Percentiles rank a stretch among this genome's conserved stretches.
These are phyloP conservation scores for Dyspetes luteomarginatus DNA, from an alignment of 2,888 invertebrate genomes.

Conservation along the genomic window DNA sequence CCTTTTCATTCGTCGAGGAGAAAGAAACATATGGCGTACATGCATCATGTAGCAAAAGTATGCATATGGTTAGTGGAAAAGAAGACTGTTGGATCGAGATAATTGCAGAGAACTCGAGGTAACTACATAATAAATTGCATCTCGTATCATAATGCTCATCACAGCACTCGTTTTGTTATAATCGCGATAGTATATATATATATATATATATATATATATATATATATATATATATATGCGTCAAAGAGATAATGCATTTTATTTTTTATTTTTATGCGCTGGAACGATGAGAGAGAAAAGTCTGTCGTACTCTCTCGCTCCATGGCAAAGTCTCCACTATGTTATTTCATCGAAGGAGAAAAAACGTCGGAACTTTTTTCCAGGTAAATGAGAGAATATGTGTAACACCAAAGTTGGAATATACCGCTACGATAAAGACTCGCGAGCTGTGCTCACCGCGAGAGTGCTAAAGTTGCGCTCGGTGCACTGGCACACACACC, in stretches of 20 bases:
- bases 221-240: no score
- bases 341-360: conserved; percentile 29
- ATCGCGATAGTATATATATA: neutral
- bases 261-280: neutral
- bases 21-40: conserved; percentile 36
- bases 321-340: neutral
- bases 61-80: neutral
- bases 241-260: neutral
- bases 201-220: no score
- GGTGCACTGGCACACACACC: no score
- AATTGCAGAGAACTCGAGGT: neutral
- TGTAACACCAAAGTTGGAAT: conserved; percentile 61
- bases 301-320: neutral
- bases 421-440: conserved; percentile 66
- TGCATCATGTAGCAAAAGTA: neutral
- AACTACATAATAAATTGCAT: neutral
- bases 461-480: conserved; percentile 30
- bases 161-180: neutral
- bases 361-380: conserved; percentile 49
- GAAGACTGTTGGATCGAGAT: neutral
- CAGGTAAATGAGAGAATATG: conserved; percentile 24
- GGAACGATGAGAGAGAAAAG: conserved; percentile 1
- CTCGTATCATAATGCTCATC: conserved; percentile 2
- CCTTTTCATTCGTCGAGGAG: conserved; percentile 34
- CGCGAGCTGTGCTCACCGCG: conserved; percentile 17